Evolutionary conservation across 2,888 invertebrate species (phyloP), one percentile per base, ranked within the genome.

Genomic region (Xanthorhoe designata): DNA sequence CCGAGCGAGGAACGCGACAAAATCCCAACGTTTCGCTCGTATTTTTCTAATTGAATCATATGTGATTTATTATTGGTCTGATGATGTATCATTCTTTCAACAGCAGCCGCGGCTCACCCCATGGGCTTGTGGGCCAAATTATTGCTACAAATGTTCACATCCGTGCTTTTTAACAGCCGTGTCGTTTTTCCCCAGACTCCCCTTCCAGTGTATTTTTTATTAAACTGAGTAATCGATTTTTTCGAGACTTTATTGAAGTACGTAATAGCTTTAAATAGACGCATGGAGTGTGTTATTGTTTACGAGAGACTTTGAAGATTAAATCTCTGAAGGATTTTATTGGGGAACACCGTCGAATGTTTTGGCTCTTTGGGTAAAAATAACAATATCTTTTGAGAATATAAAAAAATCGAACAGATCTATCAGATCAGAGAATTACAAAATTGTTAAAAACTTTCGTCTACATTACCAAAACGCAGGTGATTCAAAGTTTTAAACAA

Each of bases 21-120:
- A 88, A 85, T 86, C 82, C 82, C 86, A 83, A 80, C 86, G 87
- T 82, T 87, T 84, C 72, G 69, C 77, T 84, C 84, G 88, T 89
- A 88, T 91, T 91, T 90, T 92, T 92, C 92, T 92, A 93, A 93
- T 93, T 93, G 92, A 93, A 92, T 91, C 92, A 90, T 89, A 82
- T 90, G 91, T 93, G 92, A 93, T 93, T 93, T 93, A 93, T 92
- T 90, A 91, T 91, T 90, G 92, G 91, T 88, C 80, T 92, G 93
- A 92, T 93, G 93, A 93, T 93, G 93, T 89, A 92, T 93, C 92
- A 92, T 92, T 92, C 92, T 92, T 91, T 92, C 92, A 92, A 84
- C 88, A 85, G 83, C 92, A 92, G 88, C 91, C 91, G 92, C 74
- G 90, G 85, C 89, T 82, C 89, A 86, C 91, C 91, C 91, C 86